A percentile compares a stretch with the other conserved stretches of the same genome.
phyloP scores from a whole-genome alignment of 2,888 invertebrate species.

The Chrysolina haemoptera region DNA sequence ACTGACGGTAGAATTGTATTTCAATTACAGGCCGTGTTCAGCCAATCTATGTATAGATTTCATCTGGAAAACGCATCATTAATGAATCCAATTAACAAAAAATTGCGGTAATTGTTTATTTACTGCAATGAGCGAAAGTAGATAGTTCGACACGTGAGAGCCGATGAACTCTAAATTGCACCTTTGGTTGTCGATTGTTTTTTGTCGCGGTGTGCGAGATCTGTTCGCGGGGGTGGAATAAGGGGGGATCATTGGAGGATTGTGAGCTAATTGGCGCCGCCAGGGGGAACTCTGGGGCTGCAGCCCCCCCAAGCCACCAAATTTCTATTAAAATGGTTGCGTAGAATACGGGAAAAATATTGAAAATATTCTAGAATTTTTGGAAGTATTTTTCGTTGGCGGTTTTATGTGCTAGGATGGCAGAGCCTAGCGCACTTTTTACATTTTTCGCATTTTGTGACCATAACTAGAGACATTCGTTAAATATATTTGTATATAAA shows the following conservation, averaged over 20 bases:
- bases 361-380: too few relatives aligned
- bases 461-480: too few relatives aligned
- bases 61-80: conserved; percentile 44
- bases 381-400: too few relatives aligned
- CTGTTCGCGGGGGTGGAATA: conserved; percentile 6
- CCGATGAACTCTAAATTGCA: conserved; percentile 34
- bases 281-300: too few relatives aligned
- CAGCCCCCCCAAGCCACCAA: too few relatives aligned
- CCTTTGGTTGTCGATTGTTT: not conserved
- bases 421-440: too few relatives aligned
- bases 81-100: conserved; percentile 45
- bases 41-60: conserved; percentile 45
- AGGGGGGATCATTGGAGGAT: not conserved
- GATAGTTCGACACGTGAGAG: conserved; percentile 33
- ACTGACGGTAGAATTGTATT: conserved; percentile 65
- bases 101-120: conserved; percentile 45
- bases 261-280: too few relatives aligned
- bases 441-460: too few relatives aligned
- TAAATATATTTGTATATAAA: too few relatives aligned
- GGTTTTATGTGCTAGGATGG: too few relatives aligned
- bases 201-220: conserved; percentile 2
- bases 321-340: too few relatives aligned
- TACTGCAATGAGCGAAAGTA: conserved; percentile 37
- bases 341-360: too few relatives aligned
- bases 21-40: conserved; percentile 60